Base-by-base conservation (phyloP, 92 coral and sea anemone species). In the Heliopora coerulea region DNA sequence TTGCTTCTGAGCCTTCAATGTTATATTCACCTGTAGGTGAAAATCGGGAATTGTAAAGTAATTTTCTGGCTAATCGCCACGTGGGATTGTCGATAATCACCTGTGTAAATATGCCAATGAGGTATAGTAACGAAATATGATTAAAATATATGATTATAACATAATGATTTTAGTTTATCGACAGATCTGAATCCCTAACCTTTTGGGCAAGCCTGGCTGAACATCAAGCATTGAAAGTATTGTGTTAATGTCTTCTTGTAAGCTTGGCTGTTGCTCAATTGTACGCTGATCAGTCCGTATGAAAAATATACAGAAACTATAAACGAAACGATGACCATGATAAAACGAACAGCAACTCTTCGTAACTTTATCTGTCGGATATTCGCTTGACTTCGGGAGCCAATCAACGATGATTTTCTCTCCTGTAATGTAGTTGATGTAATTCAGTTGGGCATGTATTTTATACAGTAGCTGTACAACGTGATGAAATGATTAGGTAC, bases 261-360 rank as follows among this genome's bases (percentile, higher is more conserved):
- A 23, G 79, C 81, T 26, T 79, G 68, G 34, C 79, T 32, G 65
- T 91, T 65, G 54, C 73, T 82, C 35, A 79, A 65, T 63, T 84
- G 85, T 17, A 73, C 80, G 57, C 96, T 89, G 1, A 82, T 50
- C 13, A 93, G 81, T 21, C 79, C 73, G 50, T 86, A 91, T 0
- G 89, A 77, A 48, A 91, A 83, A 17, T 85, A 79, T 0, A 49
- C 80, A 65, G 82, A 83, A 29, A 66, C 74, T 9, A 90, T 93
- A 33, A 86, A 91, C 40, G 91, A 88, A 34, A 86, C 64, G 85
- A 91, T 88, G 29, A 89, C 86, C 75, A 89, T 84, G 41, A 91
- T 78, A 78, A 91, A 83, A 15, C 89, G 89, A 42, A 86, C 74
- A 18, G 89, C 91, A 15, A 86, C 79, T 39, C 82, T 86, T 50